phyloP scores from a whole-genome alignment of 53 echinoderm and acorn worm species.

The Hippasteria phrygiana region DNA sequence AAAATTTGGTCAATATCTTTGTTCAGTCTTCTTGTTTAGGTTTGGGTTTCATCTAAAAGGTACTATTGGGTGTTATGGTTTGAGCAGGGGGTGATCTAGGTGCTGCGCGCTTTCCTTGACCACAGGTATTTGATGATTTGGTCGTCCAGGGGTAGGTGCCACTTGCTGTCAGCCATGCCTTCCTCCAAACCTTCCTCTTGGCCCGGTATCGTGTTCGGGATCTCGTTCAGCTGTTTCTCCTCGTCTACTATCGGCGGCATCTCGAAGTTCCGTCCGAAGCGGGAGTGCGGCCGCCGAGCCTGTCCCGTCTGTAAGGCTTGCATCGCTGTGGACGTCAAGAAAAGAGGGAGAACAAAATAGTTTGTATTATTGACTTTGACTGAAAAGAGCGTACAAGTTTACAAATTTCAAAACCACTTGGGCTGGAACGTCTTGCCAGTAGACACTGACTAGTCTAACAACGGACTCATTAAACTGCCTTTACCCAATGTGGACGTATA shows the following conservation, averaged over 20 bases:
- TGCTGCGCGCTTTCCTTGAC: slow-evolving; percentile 20
- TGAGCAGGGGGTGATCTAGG: not conserved
- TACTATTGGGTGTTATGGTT: not conserved
- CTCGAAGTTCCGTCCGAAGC: slow-evolving; percentile 44
- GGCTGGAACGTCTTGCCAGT: too few relatives aligned
- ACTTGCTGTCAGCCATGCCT: slow-evolving; percentile 42
- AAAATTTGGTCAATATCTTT: not conserved
- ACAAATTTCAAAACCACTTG: too few relatives aligned
- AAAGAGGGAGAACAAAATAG: not conserved
- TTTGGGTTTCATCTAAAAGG: slow-evolving; percentile 11
- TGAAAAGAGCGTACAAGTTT: not conserved
- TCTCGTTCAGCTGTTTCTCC: slow-evolving; percentile 28
- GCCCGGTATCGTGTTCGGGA: slow-evolving; percentile 41
- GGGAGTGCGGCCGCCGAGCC: not conserved
- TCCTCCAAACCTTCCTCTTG: not conserved
- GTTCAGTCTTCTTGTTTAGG: not conserved
- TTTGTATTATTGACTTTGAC: not conserved
- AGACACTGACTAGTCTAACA: too few relatives aligned
- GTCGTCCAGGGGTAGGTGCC: slow-evolving; percentile 54
- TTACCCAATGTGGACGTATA: too few relatives aligned
- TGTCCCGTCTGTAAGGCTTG: slow-evolving; percentile 32
- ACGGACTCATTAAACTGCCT: too few relatives aligned
- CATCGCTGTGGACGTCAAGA: slow-evolving; percentile 5
- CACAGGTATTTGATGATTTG: slow-evolving; percentile 49
- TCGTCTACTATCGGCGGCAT: not conserved